A percentile compares a stretch with the other conserved stretches of the same genome.
Evolutionary conservation across 2,113 vertebrate genomes (phyloP).

Genomic region (Okapia johnstoni): DNA sequence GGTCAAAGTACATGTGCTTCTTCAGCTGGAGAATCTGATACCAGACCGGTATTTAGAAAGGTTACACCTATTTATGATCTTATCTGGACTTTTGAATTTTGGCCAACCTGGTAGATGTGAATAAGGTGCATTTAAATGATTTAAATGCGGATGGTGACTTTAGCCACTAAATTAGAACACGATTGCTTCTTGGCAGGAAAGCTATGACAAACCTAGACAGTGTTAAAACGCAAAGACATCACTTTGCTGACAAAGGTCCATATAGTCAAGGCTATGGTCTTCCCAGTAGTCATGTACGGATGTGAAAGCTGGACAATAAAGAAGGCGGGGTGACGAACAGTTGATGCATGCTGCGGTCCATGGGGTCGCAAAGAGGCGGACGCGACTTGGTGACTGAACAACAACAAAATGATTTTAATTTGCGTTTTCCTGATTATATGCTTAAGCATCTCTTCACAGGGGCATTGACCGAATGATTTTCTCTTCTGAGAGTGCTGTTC

Average conservation of each 20-base stretch:
- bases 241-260: not conserved
- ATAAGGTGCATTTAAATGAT: not conserved
- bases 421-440: not conserved
- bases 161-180: not conserved
- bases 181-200: not conserved
- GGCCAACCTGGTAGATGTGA: not conserved
- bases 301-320: not conserved
- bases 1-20: not conserved
- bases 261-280: not conserved
- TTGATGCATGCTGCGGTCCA: not conserved
- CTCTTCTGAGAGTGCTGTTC: not conserved
- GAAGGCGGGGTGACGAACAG: not conserved
- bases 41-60: not conserved
- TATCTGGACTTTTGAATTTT: not conserved
- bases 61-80: not conserved
- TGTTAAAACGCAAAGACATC: not conserved
- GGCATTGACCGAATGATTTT: not conserved
- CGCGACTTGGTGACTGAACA: not conserved
- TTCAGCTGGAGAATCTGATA: not conserved
- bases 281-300: not conserved
- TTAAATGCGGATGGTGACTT: not conserved
- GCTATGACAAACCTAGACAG: not conserved
- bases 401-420: not conserved
- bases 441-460: not conserved
- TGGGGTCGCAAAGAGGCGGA: not conserved